Percentiles rank a stretch among this genome's conserved stretches.
Conservation (phyloP, 2,113 vertebrate species). For the Ciconia maguari region DNA sequence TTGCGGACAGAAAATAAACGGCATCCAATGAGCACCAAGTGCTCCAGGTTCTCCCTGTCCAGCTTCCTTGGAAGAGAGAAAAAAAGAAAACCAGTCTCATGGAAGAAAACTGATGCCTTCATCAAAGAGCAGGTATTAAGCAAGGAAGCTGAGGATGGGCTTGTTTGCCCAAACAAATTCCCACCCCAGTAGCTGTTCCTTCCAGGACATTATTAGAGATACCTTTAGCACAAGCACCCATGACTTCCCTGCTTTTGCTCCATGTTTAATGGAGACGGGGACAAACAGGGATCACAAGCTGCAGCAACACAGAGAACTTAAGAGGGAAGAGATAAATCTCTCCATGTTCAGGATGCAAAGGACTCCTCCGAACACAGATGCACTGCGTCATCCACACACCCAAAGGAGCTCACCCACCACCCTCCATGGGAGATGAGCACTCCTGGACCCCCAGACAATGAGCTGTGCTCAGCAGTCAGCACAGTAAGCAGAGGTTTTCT, state of each 20-base stretch:
- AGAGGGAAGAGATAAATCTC: background rate
- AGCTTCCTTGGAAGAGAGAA: background rate
- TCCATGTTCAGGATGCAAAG: background rate
- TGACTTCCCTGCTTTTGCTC: background rate
- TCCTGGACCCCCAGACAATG: background rate
- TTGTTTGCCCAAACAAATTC: background rate
- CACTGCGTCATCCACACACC: background rate
- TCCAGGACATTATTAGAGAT: background rate
- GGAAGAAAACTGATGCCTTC: background rate
- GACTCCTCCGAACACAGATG: background rate
- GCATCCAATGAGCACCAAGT: background rate
- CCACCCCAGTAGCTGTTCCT: background rate
- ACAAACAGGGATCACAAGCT: background rate
- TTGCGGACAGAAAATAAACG: background rate
- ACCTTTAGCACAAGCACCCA: accelerated
- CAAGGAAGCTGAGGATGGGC: background rate
- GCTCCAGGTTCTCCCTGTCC: background rate
- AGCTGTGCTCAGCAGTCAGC: background rate
- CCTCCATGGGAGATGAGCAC: accelerated
- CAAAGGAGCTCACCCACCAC: background rate
- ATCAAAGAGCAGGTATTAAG: background rate
- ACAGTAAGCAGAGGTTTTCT: background rate
- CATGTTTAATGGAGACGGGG: background rate
- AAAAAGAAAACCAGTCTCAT: background rate
- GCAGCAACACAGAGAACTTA: background rate